Percentiles rank a stretch among this genome's conserved stretches.
phyloP scores from a whole-genome alignment of 2,113 vertebrate genomes.

The Stegostoma tigrinum region DNA sequence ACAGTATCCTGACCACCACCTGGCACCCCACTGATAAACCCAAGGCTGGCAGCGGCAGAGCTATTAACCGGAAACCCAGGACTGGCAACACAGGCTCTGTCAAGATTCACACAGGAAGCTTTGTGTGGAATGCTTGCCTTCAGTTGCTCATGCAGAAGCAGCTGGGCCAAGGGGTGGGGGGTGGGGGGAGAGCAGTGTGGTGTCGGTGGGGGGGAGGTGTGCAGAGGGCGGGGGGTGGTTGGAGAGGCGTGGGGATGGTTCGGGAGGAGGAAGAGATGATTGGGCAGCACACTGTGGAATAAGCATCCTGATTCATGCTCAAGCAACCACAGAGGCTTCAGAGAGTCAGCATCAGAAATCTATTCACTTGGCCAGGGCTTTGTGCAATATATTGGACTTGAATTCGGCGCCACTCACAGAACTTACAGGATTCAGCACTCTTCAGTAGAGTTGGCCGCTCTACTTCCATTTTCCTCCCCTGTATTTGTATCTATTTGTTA shows the following conservation, averaged over 20 bases:
- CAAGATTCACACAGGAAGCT: not conserved
- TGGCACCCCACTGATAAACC: conserved; percentile 76
- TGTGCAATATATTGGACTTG: not conserved
- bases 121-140: not conserved
- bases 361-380: not conserved
- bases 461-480: not conserved
- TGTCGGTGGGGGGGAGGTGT: conserved; percentile 21
- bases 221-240: conserved; percentile 41
- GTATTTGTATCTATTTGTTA: not conserved
- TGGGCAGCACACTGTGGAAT: conserved; percentile 32
- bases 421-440: too few species aligned
- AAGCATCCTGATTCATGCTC: not conserved
- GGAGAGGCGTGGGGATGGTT: not conserved
- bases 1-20: conserved; percentile 89
- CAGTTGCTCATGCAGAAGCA: conserved; percentile 40
- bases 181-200: conserved; percentile 30
- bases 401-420: not conserved
- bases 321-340: not conserved
- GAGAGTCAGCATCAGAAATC: not conserved
- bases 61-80: conserved; percentile 71
- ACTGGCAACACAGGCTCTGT: conserved; percentile 53
- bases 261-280: conserved; percentile 45
- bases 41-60: conserved; percentile 55
- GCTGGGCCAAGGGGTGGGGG: conserved; percentile 45
- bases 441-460: not conserved